These are phyloP conservation scores for Beroe ovata DNA, from an alignment of 37 sponge, comb jelly and placozoan species.

Conservation along the genomic window DNA sequence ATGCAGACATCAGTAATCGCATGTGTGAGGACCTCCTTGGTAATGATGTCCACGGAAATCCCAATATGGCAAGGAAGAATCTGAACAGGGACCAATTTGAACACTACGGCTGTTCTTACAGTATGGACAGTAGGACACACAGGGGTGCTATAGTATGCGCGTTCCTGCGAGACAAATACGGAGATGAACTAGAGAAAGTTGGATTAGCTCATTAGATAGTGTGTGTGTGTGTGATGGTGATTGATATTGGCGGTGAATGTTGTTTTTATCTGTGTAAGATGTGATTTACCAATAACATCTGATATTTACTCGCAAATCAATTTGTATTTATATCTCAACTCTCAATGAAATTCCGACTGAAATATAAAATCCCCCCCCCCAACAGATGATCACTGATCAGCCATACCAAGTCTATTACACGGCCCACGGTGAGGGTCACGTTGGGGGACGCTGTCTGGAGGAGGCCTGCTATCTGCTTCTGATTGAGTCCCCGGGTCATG, in stretches of 20 bases:
- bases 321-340: too few species aligned
- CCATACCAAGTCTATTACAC: neutral
- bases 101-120: neutral
- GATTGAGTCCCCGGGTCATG: slow-evolving; percentile 22
- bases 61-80: neutral
- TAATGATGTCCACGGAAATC: neutral
- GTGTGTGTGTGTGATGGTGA: too few species aligned
- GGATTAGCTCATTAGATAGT: too few species aligned
- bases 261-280: too few species aligned
- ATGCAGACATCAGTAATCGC: neutral
- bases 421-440: neutral
- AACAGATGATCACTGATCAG: neutral
- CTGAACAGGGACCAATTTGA: neutral
- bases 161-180: neutral
- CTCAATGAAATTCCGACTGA: too few species aligned
- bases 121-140: neutral
- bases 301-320: too few species aligned
- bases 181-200: neutral
- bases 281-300: too few species aligned
- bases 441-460: slow-evolving; percentile 25
- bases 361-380: too few species aligned
- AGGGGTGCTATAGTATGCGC: neutral
- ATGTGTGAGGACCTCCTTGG: neutral
- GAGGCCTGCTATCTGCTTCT: slow-evolving; percentile 12
- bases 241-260: too few species aligned